These are phyloP conservation scores for Bombus haemorrhoidalis DNA, from an alignment of 1,140 invertebrate species.

Conservation along the genomic window DNA sequence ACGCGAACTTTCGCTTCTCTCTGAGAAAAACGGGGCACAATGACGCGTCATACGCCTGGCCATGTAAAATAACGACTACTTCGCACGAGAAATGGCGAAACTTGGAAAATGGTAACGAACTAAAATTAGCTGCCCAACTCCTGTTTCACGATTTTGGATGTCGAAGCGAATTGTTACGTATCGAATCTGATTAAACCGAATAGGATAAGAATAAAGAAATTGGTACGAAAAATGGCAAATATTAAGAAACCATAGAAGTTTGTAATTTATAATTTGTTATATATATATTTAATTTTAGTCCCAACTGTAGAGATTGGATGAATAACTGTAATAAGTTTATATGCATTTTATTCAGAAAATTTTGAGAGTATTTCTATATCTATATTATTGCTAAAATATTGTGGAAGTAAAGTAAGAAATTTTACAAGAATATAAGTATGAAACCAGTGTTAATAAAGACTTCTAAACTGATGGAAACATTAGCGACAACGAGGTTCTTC, in stretches of 20 bases:
- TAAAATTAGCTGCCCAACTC: not conserved
- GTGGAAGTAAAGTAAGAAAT: not conserved
- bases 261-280: no score
- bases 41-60: no score
- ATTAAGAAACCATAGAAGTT: no score
- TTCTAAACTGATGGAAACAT: not conserved
- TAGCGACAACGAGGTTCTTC: slow-evolving; percentile 5
- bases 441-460: not conserved
- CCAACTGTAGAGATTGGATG: no score
- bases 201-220: no score
- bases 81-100: not conserved
- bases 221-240: no score
- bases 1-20: not conserved
- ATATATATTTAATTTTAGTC: no score
- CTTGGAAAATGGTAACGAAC: not conserved
- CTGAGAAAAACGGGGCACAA: not conserved
- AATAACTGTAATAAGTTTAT: not conserved
- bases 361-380: not conserved
- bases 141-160: no score
- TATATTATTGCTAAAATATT: not conserved
- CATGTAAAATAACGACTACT: not conserved
- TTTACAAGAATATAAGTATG: not conserved
- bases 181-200: no score
- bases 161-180: no score
- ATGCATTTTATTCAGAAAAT: not conserved